A percentile compares a stretch with the other conserved stretches of the same genome.
phyloP scores from a whole-genome alignment of 2,888 invertebrate genomes.

The Pristionchus arcanus region DNA sequence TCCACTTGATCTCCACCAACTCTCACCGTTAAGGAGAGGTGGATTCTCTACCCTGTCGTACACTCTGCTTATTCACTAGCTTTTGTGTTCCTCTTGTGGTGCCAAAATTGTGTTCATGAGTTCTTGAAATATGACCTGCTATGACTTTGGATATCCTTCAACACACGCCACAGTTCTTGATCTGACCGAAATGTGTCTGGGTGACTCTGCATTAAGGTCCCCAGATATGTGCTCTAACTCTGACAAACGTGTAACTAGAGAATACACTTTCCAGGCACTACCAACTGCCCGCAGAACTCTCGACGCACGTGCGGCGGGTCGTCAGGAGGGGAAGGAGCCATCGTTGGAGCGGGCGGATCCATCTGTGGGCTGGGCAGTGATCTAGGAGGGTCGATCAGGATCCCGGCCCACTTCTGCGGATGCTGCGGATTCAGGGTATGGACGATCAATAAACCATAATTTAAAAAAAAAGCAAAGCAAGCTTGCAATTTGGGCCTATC shows the following conservation, averaged over 20 bases:
- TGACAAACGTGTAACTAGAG: neutral
- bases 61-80: too few relatives aligned
- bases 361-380: conserved; percentile 79
- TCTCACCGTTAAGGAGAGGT: too few relatives aligned
- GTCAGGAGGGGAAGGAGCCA: conserved; percentile 80
- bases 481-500: too few relatives aligned
- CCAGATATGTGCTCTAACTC: too few relatives aligned
- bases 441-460: neutral
- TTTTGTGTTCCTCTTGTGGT: too few relatives aligned
- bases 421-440: conserved; percentile 77
- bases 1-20: too few relatives aligned
- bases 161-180: too few relatives aligned
- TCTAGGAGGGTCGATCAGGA: conserved; percentile 81
- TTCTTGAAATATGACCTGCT: too few relatives aligned
- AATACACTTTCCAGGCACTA: conserved; percentile 64
- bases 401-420: conserved; percentile 81
- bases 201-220: too few relatives aligned
- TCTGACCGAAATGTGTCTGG: neutral
- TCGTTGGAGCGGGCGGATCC: conserved; percentile 72
- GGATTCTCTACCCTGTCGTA: too few relatives aligned
- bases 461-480: neutral
- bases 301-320: conserved; percentile 79
- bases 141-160: too few relatives aligned
- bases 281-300: conserved; percentile 49
- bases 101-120: too few relatives aligned